These are phyloP conservation scores for Diabrotica virgifera DNA, from an alignment of 1,140 invertebrate genomes.

Conservation along the genomic window DNA sequence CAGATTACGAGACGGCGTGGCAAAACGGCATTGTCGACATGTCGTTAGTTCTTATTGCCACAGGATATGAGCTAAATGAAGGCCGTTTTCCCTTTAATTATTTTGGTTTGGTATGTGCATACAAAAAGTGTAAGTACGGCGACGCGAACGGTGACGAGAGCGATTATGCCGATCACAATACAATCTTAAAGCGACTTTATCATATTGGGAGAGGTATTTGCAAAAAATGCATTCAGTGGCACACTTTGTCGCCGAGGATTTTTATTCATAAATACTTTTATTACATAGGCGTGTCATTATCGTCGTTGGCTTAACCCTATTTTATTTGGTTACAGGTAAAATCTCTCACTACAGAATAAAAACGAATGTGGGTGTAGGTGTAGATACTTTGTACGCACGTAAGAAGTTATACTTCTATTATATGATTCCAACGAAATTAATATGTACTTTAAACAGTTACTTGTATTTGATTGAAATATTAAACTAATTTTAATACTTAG, in stretches of 20 bases:
- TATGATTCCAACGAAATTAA: no score
- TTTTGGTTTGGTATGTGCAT: conserved; percentile 17
- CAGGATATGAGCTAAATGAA: conserved; percentile 17
- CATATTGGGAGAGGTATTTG: not conserved
- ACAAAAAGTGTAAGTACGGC: not conserved
- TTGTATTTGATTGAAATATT: no score
- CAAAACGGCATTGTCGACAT: conserved; percentile 21
- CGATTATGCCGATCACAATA: conserved; percentile 4
- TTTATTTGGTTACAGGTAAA: no score
- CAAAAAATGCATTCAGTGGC: conserved; percentile 15
- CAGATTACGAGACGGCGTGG: conserved; percentile 28
- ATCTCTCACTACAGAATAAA: no score
- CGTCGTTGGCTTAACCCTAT: no score
- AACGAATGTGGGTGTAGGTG: no score
- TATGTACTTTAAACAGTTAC: no score
- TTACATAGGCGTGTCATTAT: no score
- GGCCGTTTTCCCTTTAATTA: conserved; percentile 20
- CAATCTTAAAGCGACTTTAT: conserved; percentile 12
- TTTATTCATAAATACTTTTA: not conserved
- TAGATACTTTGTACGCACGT: no score
- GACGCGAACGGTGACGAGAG: not conserved
- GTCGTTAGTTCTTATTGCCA: conserved; percentile 17
- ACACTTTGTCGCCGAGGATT: conserved; percentile 10
- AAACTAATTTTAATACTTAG: no score
- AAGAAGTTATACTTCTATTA: no score